phyloP scores from a whole-genome alignment of 2,113 vertebrate genomes.

The Sphaerodactylus townsendi region DNA sequence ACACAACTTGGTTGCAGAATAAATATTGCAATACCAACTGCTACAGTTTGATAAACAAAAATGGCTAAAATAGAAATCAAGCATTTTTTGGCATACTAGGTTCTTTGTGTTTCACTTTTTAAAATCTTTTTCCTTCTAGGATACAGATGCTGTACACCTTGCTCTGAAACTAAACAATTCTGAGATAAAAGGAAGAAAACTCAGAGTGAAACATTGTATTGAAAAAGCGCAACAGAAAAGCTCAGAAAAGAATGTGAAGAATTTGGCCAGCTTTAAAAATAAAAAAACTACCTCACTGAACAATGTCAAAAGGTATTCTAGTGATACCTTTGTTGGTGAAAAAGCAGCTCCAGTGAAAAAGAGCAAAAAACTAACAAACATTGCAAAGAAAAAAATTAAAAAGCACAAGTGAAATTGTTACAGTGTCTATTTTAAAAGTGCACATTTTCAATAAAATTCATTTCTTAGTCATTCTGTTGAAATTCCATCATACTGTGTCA shows the following conservation, averaged over 20 bases:
- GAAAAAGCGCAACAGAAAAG: conserved; percentile 60
- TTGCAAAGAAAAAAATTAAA: conserved; percentile 33
- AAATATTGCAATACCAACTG: neutral
- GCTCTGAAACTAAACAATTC: conserved; percentile 87
- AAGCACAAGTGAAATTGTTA: conserved; percentile 40
- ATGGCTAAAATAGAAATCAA: neutral
- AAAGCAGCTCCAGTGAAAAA: conserved; percentile 66
- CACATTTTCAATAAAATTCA: conserved; percentile 27
- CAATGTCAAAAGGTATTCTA: conserved; percentile 23
- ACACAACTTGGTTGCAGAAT: neutral
- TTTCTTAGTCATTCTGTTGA: neutral
- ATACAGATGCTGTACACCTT: conserved; percentile 85
- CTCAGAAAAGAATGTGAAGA: conserved; percentile 28
- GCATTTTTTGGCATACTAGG: neutral
- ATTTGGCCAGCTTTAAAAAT: conserved; percentile 37
- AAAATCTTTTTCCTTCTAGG: conserved; percentile 67
- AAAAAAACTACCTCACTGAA: conserved; percentile 30
- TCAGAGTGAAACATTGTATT: conserved; percentile 83
- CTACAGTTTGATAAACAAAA: neutral
- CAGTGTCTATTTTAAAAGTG: neutral
- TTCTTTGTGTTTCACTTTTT: neutral
- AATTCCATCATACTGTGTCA: neutral
- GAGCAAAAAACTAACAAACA: conserved; percentile 66
- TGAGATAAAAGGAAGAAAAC: conserved; percentile 79
- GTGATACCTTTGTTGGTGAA: conserved; percentile 80